Conservation (phyloP, 2,113 vertebrate genomes). For the Megaceryle torquata region DNA sequence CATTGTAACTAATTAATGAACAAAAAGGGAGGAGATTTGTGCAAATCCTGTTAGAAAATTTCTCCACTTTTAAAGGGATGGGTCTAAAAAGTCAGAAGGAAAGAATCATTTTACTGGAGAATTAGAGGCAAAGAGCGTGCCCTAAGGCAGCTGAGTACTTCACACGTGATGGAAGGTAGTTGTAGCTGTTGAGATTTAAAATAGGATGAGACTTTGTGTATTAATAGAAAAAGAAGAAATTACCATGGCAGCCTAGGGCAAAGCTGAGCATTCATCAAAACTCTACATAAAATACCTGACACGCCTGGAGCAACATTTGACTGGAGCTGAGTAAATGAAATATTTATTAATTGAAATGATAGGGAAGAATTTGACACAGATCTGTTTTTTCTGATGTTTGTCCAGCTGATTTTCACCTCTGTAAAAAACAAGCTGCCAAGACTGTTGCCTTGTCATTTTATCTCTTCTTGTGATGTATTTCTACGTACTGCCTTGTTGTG, state of each 20-base stretch:
- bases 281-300: not conserved
- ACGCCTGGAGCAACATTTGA: not conserved
- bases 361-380: not conserved
- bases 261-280: not conserved
- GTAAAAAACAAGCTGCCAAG: not conserved
- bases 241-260: not conserved
- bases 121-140: not conserved
- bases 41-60: conserved; percentile 14
- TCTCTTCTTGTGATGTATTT: not conserved
- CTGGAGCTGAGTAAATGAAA: not conserved
- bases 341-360: not conserved
- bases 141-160: not conserved
- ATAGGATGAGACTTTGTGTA: not conserved
- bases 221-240: not conserved
- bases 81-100: conserved; percentile 9
- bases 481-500: not conserved
- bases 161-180: not conserved
- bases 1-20: conserved; percentile 18
- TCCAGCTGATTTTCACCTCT: not conserved
- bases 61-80: not conserved
- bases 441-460: accelerated
- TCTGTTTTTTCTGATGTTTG: not conserved
- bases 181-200: not conserved
- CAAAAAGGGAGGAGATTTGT: conserved; percentile 26
- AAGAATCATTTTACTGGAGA: conserved; percentile 13